Evolutionary conservation across 2,113 vertebrate species (phyloP).

Genomic region (Cariama cristata): DNA sequence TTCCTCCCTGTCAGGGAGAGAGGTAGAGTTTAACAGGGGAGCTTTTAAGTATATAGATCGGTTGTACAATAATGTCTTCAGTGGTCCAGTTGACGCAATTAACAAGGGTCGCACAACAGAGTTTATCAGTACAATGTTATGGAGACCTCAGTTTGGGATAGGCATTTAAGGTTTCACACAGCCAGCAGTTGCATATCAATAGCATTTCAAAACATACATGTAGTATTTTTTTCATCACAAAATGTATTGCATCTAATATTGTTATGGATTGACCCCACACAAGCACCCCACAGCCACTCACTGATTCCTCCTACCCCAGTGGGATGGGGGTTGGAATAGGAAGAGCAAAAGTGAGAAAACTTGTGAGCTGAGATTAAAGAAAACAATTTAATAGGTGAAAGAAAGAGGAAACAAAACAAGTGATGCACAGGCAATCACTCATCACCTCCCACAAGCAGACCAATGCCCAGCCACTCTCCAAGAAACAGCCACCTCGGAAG

Average conservation of each 20-base stretch:
- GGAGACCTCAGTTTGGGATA: background rate
- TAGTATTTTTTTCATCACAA: background rate
- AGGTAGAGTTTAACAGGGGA: background rate
- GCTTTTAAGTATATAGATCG: background rate
- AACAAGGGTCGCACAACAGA: background rate
- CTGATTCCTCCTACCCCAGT: accelerated
- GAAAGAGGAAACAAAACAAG: background rate
- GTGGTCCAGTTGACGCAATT: background rate
- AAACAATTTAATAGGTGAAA: background rate
- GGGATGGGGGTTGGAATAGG: background rate
- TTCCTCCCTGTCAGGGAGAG: background rate
- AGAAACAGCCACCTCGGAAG: background rate
- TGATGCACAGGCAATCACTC: background rate
- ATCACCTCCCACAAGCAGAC: background rate
- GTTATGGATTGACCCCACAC: background rate
- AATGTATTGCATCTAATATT: background rate
- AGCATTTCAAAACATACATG: background rate
- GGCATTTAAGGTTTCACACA: background rate
- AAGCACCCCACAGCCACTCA: background rate
- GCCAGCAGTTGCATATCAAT: background rate
- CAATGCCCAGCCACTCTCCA: background rate
- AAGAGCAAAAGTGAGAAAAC: background rate
- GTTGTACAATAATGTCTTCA: background rate
- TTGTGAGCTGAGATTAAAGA: background rate
- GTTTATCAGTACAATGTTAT: background rate